Evolutionary conservation across 2,888 invertebrate genomes (phyloP).

Genomic region (Anodontia alba): DNA sequence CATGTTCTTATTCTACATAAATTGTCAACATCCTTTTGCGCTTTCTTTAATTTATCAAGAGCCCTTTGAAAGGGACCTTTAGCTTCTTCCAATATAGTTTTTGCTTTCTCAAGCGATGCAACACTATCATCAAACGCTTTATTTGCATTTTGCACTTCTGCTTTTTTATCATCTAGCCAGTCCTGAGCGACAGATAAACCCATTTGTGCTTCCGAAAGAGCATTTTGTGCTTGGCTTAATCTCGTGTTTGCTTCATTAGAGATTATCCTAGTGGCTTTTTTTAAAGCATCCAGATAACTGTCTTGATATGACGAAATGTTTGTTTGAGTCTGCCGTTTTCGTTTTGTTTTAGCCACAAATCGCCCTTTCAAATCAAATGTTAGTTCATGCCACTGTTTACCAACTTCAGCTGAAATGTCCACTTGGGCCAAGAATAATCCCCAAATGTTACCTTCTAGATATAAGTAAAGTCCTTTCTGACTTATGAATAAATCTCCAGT

Average conservation of each 20-base stretch:
- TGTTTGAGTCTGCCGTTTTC: no score
- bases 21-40: constrained; percentile 57
- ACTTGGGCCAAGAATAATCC: constrained; percentile 42
- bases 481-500: constrained; percentile 49
- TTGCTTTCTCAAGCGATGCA: constrained; percentile 38
- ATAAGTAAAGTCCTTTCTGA: constrained; percentile 33
- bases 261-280: constrained; percentile 18
- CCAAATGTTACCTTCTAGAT: constrained; percentile 55
- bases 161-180: constrained; percentile 51
- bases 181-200: constrained; percentile 42
- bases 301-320: constrained; percentile 38
- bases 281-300: constrained; percentile 55
- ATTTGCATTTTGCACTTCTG: constrained; percentile 33
- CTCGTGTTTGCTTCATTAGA: constrained; percentile 44
- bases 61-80: constrained; percentile 56
- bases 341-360: constrained; percentile 49
- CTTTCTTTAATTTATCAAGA: constrained; percentile 33
- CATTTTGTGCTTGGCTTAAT: constrained; percentile 41
- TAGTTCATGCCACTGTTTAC: constrained; percentile 40
- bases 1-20: constrained; percentile 57
- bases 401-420: constrained; percentile 35
- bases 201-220: constrained; percentile 35
- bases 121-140: constrained; percentile 52
- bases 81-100: constrained; percentile 52
- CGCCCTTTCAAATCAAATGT: constrained; percentile 38